Base-by-base conservation (phyloP, 2,888 invertebrate species). In the Platerodrilus igneus region DNA sequence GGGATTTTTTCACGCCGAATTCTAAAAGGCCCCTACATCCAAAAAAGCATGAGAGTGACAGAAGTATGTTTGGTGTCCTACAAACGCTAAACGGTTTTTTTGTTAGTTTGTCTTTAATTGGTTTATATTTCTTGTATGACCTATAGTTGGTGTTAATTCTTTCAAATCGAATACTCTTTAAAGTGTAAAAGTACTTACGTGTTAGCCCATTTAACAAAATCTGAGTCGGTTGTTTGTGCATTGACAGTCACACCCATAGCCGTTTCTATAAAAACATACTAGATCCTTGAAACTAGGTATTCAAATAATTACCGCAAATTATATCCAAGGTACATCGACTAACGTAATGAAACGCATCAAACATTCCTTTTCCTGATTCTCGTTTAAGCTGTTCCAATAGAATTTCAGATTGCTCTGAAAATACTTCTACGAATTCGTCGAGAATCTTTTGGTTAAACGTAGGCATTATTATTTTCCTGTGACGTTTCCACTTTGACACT, bases 161-260 rank as follows among this genome's bases (percentile, higher is more conserved):
- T n/a, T n/a, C n/a, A n/a, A n/a, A n/a, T n/a, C n/a, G n/a, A n/a
- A n/a, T n/a, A n/a, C n/a, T n/a, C n/a, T n/a, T n/a, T n/a, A n/a
- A n/a, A n/a, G n/a, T n/a, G n/a, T n/a, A n/a, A n/a, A n/a, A n/a
- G n/a, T n/a, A 50, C 31, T 45, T 43, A 57, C 59, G 42, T 57
- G 33, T 58, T 57, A 13, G 41, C 36, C 49, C 52, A 56, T 26
- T 45, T 40, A 4, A 48, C 35, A 31, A 79, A 82, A n/a, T 74
- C 72, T 0, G 75, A 73, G 35, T 78, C 73, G 1, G 70, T 67
- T 26, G 71, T 69, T 55, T 78, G 77, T 1, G 77, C 74, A 37
- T 76, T 70, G 60, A 83, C 74, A 28, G 73, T 70, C 41, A 76
- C 72, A 1, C 84, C 84, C 84, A 86, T 83, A 1, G 83, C 81